These are phyloP conservation scores for Cotesia glomerata DNA, from an alignment of 1,140 invertebrate genomes.

Conservation along the genomic window DNA sequence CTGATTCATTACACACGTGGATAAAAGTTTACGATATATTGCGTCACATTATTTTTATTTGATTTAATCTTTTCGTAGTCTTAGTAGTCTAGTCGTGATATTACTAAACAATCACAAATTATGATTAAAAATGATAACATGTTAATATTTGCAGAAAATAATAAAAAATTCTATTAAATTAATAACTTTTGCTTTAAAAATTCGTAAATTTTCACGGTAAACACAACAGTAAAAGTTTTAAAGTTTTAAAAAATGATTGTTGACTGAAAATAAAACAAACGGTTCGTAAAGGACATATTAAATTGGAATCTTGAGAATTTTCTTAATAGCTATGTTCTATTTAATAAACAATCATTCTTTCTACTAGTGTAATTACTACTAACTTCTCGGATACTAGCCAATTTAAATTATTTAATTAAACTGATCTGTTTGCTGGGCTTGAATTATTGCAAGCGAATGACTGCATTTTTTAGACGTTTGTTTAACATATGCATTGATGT, in stretches of 20 bases:
- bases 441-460: background rate
- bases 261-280: background rate
- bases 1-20: slow-evolving; percentile 8
- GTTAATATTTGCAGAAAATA: no score
- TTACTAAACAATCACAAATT: background rate
- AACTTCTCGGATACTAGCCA: background rate
- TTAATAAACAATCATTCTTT: background rate
- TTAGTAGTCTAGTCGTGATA: no score
- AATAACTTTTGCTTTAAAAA: no score
- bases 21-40: background rate
- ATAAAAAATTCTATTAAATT: no score
- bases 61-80: no score
- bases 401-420: background rate
- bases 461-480: background rate
- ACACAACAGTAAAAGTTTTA: no score
- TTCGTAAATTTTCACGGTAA: no score
- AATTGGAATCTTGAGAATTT: background rate
- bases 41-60: background rate
- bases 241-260: no score
- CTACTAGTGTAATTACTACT: background rate
- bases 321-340: background rate
- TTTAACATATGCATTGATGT: background rate
- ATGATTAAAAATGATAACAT: no score
- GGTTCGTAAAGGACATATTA: background rate
- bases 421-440: background rate